Percentiles rank a stretch among this genome's conserved stretches.
Conservation (phyloP, 1,140 invertebrate species). For the Solenopsis fugax region DNA sequence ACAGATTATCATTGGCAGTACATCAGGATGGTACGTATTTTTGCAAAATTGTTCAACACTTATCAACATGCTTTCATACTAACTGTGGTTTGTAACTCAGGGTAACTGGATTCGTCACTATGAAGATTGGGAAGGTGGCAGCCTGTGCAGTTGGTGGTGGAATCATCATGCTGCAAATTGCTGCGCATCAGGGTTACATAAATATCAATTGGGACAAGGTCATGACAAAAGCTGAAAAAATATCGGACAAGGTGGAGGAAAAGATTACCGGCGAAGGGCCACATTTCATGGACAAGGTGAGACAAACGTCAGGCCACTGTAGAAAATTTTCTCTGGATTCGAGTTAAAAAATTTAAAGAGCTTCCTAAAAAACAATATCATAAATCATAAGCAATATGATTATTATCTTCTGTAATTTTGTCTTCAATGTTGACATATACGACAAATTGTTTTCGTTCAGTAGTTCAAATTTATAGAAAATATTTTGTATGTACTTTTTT, state of each 20-base stretch:
- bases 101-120: constrained; percentile 95
- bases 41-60: constrained; percentile 21
- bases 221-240: constrained; percentile 93
- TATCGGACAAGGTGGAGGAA: constrained; percentile 93
- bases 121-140: constrained; percentile 96
- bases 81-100: constrained; percentile 85
- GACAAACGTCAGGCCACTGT: background rate
- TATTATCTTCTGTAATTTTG: constrained; percentile 45
- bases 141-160: constrained; percentile 95
- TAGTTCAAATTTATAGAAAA: too few species aligned
- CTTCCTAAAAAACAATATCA: background rate
- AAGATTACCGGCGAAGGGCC: constrained; percentile 91
- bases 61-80: background rate
- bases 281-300: constrained; percentile 93
- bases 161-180: constrained; percentile 95
- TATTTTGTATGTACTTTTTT: background rate
- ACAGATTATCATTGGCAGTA: constrained; percentile 94
- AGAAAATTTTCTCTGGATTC: background rate
- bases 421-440: background rate
- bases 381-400: background rate
- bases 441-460: background rate
- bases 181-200: constrained; percentile 96
- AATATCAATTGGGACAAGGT: constrained; percentile 96
- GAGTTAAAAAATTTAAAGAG: constrained; percentile 23
- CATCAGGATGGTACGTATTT: constrained; percentile 93